Conservation (phyloP, 2,888 invertebrate species). For the Noctua comes region DNA sequence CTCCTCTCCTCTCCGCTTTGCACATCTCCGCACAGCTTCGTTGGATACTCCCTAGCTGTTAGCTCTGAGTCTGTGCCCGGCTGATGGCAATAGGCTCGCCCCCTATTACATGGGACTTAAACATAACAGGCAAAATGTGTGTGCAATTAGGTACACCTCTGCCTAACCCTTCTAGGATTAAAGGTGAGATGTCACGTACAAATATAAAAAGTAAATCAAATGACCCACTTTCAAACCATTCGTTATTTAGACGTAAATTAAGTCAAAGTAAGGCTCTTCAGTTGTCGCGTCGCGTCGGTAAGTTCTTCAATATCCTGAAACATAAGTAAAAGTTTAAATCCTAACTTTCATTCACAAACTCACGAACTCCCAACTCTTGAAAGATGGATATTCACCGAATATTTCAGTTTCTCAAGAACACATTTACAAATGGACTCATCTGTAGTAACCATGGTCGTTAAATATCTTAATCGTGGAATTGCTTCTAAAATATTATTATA, state of each 20-base stretch:
- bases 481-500: conserved; percentile 13
- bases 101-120: background rate
- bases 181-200: background rate
- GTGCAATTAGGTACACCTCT: background rate
- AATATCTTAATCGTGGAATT: conserved; percentile 15
- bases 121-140: background rate
- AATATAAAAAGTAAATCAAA: background rate
- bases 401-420: conserved; percentile 45
- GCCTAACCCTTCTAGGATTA: background rate
- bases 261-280: conserved; percentile 4
- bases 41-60: no score
- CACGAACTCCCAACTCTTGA: conserved; percentile 38
- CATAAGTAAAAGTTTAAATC: conserved; percentile 42
- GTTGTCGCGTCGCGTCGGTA: conserved; percentile 24
- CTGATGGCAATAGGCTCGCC: no score
- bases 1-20: no score
- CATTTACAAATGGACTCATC: conserved; percentile 56
- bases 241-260: conserved; percentile 15
- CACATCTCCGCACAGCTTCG: no score
- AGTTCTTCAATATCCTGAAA: conserved; percentile 58
- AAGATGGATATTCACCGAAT: conserved; percentile 41
- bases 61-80: no score
- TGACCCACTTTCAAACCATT: background rate
- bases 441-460: conserved; percentile 24
- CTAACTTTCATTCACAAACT: conserved; percentile 41